These are phyloP conservation scores for Triplophysa yarkandensis DNA, from an alignment of 2,797 vertebrate species.

Conservation along the genomic window DNA sequence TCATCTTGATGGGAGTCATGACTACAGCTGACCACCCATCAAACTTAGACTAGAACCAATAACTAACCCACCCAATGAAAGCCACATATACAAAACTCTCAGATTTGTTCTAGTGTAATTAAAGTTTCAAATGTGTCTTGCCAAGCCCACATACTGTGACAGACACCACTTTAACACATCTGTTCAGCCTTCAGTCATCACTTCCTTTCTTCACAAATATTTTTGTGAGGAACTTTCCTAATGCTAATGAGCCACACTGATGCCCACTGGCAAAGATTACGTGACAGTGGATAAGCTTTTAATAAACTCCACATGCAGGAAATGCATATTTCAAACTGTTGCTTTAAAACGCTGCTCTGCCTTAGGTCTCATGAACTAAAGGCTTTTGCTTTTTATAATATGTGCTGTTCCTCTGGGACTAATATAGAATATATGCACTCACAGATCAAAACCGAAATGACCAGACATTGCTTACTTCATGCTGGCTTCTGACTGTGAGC, in stretches of 20 bases:
- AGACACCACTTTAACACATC: slow-evolving; percentile 50
- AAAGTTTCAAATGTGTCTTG: slow-evolving; percentile 22
- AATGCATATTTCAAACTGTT: slow-evolving; percentile 47
- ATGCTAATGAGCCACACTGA: slow-evolving; percentile 52
- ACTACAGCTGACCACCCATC: slow-evolving; percentile 2
- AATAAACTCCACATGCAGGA: slow-evolving; percentile 53
- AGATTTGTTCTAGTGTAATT: slow-evolving; percentile 1
- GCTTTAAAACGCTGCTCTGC: slow-evolving; percentile 37
- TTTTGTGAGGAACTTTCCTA: slow-evolving; percentile 41
- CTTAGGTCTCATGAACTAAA: slow-evolving; percentile 7
- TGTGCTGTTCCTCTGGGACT: slow-evolving; percentile 28
- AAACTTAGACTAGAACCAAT: slow-evolving; percentile 10
- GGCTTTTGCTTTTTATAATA: slow-evolving; percentile 15
- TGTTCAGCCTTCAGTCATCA: slow-evolving; percentile 37
- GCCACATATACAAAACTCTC: not conserved
- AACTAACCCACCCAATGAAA: slow-evolving; percentile 4
- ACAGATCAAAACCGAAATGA: slow-evolving; percentile 42
- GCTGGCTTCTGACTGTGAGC: slow-evolving; percentile 59
- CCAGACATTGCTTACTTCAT: slow-evolving; percentile 55
- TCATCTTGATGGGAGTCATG: too few species aligned
- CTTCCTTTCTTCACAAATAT: slow-evolving; percentile 48
- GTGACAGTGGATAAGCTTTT: slow-evolving; percentile 51
- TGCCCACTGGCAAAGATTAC: slow-evolving; percentile 53
- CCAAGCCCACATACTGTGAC: slow-evolving; percentile 47
- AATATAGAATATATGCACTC: slow-evolving; percentile 34